Evolutionary conservation across 2,797 vertebrate genomes (phyloP), one percentile per base, ranked within the genome.

Genomic region (Microctenopoma lineatum): DNA sequence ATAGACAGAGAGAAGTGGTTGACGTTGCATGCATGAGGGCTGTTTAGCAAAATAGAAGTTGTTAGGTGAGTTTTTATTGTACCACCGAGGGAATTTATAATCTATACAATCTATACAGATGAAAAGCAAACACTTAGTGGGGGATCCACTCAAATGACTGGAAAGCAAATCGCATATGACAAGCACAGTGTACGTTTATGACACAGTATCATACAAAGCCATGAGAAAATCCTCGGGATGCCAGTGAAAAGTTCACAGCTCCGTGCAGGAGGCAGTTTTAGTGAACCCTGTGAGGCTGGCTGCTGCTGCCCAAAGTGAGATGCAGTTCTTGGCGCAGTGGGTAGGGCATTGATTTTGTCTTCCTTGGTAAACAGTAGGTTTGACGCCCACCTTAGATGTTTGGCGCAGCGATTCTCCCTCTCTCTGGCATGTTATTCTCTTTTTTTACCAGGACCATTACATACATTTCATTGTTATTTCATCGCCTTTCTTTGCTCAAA

Each of bases 261-360:
- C 66, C 59, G 38, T 16, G n/a, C 27, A 13, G 18, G 57, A 13
- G 18, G 57, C 59, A 59, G 57, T 48, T 68, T 60, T 25, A 16
- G 11, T 1, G 13, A 41, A 36, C 51, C 52, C 45, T 25, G 65
- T 12, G 6, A 44, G 47, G 46, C 70, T 51, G 26, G 56, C 59
- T 73, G 60, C 70, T 66, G 65, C 70, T 47, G 70, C 59, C 65
- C 65, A 65, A 69, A 75, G 67, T 82, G 70, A 71, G 80, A 66
- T 50, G 70, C 77, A 32, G 71, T 29, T 62, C 63, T 79, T 75
- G 74, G 77, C n/a, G 73, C 83, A 82, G 83, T 76, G 77, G 79
- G 82, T 51, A 75, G 80, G 76, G 79, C 81, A 87, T 83, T 75
- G 86, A 89, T 84, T 78, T 70, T 5, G 78, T 76, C 82, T 79